Percentiles rank a stretch among this genome's conserved stretches.
phyloP scores from a whole-genome alignment of 35 echinoderm and acorn worm species.

The Strongylocentrotus purpuratus region DNA sequence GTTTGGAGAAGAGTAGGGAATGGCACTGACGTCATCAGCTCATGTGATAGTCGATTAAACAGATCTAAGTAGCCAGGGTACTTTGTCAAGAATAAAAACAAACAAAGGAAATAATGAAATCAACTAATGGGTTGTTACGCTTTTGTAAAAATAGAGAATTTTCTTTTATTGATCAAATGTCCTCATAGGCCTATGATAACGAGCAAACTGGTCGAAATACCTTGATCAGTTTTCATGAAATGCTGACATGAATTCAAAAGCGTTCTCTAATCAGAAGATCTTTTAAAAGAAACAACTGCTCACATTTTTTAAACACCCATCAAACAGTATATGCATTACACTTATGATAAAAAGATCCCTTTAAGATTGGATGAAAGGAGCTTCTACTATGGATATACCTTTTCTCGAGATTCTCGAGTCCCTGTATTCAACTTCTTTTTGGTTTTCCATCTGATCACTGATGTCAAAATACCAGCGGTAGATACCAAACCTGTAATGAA shows the following conservation, averaged over 20 bases:
- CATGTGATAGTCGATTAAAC: constrained; percentile 54
- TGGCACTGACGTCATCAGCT: constrained; percentile 67
- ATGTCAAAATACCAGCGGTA: constrained; percentile 3
- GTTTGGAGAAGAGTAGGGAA: constrained; percentile 55
- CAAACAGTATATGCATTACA: too few species aligned
- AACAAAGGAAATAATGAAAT: not conserved
- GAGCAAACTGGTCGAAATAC: too few species aligned
- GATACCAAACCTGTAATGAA: not conserved
- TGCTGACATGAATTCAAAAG: too few species aligned
- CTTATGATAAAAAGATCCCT: not conserved
- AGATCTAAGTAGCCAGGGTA: constrained; percentile 76
- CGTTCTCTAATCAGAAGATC: too few species aligned
- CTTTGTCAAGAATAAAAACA: constrained; percentile 37
- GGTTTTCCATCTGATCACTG: constrained; percentile 21
- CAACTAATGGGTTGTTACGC: too few species aligned
- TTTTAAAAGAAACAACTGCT: too few species aligned
- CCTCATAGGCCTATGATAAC: too few species aligned
- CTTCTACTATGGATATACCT: not conserved
- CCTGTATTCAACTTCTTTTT: not conserved
- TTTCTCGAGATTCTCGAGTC: not conserved
- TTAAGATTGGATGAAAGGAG: not conserved
- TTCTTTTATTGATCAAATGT: too few species aligned
- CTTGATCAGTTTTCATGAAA: too few species aligned
- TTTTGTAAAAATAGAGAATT: too few species aligned
- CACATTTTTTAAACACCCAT: too few species aligned